A percentile compares a stretch with the other conserved stretches of the same genome.
Evolutionary conservation across 2,113 vertebrate species (phyloP).

Genomic region (Crotophaga sulcirostris): DNA sequence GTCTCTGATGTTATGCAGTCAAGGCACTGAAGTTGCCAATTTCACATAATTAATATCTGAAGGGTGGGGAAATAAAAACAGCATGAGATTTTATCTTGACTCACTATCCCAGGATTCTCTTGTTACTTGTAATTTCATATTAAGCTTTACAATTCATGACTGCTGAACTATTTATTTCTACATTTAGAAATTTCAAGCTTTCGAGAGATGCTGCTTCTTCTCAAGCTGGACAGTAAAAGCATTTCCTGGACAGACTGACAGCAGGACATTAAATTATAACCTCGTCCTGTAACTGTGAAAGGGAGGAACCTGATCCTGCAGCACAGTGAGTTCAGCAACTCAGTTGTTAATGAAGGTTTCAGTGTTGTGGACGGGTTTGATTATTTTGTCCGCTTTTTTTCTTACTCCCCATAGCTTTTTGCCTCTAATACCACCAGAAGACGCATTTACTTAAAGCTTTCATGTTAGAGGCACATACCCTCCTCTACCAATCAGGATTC

Average conservation of each 20-base stretch:
- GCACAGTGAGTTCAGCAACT: not conserved
- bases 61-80: conserved; percentile 43
- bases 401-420: not conserved
- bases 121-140: not conserved
- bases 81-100: conserved; percentile 44
- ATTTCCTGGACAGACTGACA: not conserved
- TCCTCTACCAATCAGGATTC: not conserved
- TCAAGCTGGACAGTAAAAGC: not conserved
- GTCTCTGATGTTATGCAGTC: not conserved
- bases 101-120: not conserved
- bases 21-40: conserved; percentile 47
- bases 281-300: not conserved
- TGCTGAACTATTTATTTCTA: not conserved
- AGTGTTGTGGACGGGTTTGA: not conserved
- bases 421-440: not conserved
- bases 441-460: not conserved
- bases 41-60: conserved; percentile 48
- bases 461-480: not conserved
- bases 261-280: not conserved
- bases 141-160: not conserved
- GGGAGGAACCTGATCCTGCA: not conserved
- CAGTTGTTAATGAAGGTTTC: not conserved
- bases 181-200: not conserved
- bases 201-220: not conserved
- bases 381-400: not conserved